These are phyloP conservation scores for Eupeodes luniger DNA, from an alignment of 2,888 invertebrate species.

Conservation along the genomic window DNA sequence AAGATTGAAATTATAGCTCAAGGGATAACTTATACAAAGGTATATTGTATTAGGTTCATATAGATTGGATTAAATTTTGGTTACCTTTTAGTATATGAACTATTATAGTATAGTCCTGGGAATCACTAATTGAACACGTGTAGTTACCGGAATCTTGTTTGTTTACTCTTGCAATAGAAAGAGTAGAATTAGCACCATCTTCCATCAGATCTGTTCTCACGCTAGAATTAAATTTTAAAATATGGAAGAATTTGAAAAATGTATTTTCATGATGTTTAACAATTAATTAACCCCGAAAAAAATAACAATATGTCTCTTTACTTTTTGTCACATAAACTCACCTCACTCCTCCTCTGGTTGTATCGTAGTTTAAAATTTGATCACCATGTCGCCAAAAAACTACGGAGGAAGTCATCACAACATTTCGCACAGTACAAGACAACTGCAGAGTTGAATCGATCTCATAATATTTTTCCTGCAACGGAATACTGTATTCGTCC, in stretches of 20 bases:
- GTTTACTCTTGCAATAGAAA: conserved; percentile 85
- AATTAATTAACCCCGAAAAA: neutral
- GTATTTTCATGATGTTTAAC: neutral
- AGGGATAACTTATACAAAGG: no score
- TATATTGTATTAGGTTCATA: no score
- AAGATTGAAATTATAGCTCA: no score
- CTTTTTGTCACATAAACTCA: conserved; percentile 74
- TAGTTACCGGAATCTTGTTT: conserved; percentile 86
- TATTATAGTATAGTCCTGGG: conserved; percentile 84
- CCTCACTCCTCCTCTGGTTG: conserved; percentile 85
- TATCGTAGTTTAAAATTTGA: conserved; percentile 85
- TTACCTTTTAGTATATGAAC: conserved; percentile 86
- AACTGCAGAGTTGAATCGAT: conserved; percentile 86
- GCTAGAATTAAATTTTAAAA: conserved; percentile 78
- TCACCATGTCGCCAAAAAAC: conserved; percentile 86
- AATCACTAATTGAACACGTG: conserved; percentile 85
- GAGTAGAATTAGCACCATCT: conserved; percentile 85
- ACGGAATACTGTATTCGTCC: conserved; percentile 85
- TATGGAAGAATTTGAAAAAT: neutral
- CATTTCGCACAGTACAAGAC: conserved; percentile 85
- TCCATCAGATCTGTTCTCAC: conserved; percentile 86
- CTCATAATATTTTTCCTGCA: conserved; percentile 86
- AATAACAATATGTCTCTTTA: no score
- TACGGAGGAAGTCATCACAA: conserved; percentile 85
- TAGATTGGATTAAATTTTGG: conserved; percentile 61